phyloP scores from a whole-genome alignment of 2,888 invertebrate genomes.

The Pheosia gnoma region DNA sequence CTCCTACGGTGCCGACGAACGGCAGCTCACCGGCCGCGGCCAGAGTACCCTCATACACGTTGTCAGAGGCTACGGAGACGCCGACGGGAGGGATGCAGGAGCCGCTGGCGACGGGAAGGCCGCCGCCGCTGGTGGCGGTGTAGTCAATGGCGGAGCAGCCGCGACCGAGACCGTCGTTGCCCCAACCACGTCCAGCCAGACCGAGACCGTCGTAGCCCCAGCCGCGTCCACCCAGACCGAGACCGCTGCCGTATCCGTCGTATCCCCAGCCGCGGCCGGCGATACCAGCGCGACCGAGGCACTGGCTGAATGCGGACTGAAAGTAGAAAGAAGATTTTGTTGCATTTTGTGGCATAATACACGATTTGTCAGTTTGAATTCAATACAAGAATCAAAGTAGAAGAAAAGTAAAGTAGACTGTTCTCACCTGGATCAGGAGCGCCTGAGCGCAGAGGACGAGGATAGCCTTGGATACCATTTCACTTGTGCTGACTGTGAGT shows the following conservation, averaged over 20 bases:
- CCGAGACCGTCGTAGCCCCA: background rate
- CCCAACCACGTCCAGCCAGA: background rate
- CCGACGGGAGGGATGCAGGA: conserved; percentile 35
- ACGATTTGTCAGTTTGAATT: background rate
- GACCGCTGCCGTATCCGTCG: conserved; percentile 9
- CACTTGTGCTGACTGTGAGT: no score
- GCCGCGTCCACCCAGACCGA: conserved; percentile 5
- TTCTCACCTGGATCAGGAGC: no score
- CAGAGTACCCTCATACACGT: conserved; percentile 12
- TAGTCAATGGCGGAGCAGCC: conserved; percentile 13
- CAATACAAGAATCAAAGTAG: no score
- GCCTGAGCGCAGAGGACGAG: no score
- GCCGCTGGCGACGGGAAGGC: conserved; percentile 21
- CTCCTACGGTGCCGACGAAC: conserved; percentile 37
- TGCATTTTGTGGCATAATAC: no score
- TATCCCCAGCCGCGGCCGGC: background rate
- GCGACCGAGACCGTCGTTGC: conserved; percentile 14
- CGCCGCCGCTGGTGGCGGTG: conserved; percentile 13
- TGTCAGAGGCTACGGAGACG: conserved; percentile 24
- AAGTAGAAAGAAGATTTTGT: no score
- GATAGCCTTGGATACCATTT: no score
- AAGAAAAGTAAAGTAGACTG: no score
- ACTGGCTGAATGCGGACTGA: conserved; percentile 5
- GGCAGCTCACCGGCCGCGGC: conserved; percentile 34
- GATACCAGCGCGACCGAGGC: conserved; percentile 7